These are phyloP conservation scores for Brachycybe producta DNA, from an alignment of 2,888 invertebrate species.

Conservation along the genomic window DNA sequence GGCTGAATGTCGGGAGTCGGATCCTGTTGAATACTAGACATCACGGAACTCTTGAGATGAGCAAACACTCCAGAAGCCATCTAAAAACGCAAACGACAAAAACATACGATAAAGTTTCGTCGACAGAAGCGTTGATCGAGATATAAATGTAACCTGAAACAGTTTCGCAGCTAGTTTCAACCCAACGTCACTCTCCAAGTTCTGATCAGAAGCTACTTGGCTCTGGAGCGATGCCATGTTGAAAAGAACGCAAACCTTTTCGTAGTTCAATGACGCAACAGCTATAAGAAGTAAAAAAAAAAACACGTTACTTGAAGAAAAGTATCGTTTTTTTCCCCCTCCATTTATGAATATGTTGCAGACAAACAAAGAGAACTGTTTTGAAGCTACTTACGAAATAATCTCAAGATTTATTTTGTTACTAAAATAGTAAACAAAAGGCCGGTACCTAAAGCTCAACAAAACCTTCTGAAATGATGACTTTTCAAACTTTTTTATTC, in stretches of 20 bases:
- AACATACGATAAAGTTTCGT: slow-evolving; percentile 3
- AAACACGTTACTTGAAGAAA: no score
- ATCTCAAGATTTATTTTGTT: background rate
- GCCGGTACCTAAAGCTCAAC: no score
- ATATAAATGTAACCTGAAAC: slow-evolving; percentile 53
- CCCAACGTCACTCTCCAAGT: slow-evolving; percentile 79
- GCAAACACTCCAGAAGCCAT: slow-evolving; percentile 81
- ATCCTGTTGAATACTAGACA: slow-evolving; percentile 73
- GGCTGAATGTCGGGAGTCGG: slow-evolving; percentile 91
- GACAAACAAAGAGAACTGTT: slow-evolving; percentile 10
- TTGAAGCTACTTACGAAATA: background rate
- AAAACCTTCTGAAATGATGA: no score
- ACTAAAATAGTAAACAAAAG: background rate
- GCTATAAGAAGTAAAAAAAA: slow-evolving; percentile 54
- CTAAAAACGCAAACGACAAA: slow-evolving; percentile 35
- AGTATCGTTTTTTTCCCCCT: no score
- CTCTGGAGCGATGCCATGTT: slow-evolving; percentile 92
- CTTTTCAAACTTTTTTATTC: no score
- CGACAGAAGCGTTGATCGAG: background rate
- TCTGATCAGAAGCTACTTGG: slow-evolving; percentile 69
- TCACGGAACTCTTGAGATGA: slow-evolving; percentile 56
- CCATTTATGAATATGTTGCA: no score
- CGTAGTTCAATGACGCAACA: slow-evolving; percentile 75
- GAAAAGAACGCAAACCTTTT: slow-evolving; percentile 87
- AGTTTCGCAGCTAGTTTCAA: slow-evolving; percentile 83